Evolutionary conservation across 1,140 invertebrate genomes (phyloP), one percentile per base, ranked within the genome.

Genomic region (Tachypleus tridentatus): DNA sequence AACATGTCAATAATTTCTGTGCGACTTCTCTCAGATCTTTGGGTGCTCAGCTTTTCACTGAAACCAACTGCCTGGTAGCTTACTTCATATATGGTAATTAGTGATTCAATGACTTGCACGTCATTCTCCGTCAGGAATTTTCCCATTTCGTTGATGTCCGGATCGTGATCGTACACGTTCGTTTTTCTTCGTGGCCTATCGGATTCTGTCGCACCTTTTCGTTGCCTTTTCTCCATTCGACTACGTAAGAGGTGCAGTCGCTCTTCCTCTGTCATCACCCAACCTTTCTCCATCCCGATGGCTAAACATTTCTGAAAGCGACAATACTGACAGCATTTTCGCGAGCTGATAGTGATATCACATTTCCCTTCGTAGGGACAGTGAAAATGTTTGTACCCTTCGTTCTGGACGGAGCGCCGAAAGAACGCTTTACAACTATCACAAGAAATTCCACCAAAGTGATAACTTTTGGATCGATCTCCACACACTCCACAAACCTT

Each of bases 251-350:
- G 67, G 51, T 74, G 69, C 29, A 72, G 64, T 49, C 77, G 58
- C 66, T 79, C 77, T n/a, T 77, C 74, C 60, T 79, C 78, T 5
- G 72, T 74, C 77, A 79, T 79, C 7, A 79, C 77, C 78, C 78
- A 79, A 49, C 76, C 75, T 51, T 75, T 79, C 69, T 79, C 78
- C 78, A 79, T 79, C 49, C 78, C 78, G 61, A 78, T 79, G 0
- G 69, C 64, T 4, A 78, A 60, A 67, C 78, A 79, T 70, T 77
- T 77, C 57, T 77, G 64, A 63, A 79, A 78, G 49, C 78, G 73
- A 70, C 75, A 78, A 59, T 67, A 68, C 67, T 78, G 75, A 58
- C 75, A 76, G 57, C 71, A 70, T 62, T 76, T 76, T 50, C 75
- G 60, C 4, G 74, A 74, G 3, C 58, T 68, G 11, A 77, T 71